Base-by-base conservation (phyloP, 2,797 vertebrate species). In the Sebastes matsubarae region DNA sequence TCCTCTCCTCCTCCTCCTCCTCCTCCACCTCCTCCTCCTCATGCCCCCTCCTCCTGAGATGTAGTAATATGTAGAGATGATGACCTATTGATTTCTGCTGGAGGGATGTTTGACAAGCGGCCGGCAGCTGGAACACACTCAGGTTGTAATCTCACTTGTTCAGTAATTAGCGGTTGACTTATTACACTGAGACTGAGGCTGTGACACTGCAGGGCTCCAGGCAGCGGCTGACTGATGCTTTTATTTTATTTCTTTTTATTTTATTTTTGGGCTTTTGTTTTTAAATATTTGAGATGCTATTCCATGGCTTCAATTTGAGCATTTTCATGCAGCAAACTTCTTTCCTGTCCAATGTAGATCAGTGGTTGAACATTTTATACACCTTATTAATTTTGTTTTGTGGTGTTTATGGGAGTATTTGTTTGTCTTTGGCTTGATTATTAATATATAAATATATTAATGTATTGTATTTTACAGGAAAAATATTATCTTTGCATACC, bases 71-170 rank as follows among this genome's bases (percentile, higher is more conserved):
- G 89, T 86, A 89, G 86, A 88, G 87, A 92, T 92, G 89, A 93
- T 89, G 89, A 89, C 81, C 88, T 90, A 92, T 93, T 93, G 92
- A 92, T 93, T 93, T 88, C 54, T 85, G 83, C 89, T 89, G 81
- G 29, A 78, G 90, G 85, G 79, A 82, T 90, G 87, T 89, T 91
- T 90, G 88, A 89, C 85, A 81, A 89, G 81, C 80, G 83, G 84
- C 74, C 71, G 54, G 89, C 71, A 72, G 87, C 76, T 68, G 82
- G 80, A 89, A 86, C 78, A 81, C 78, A 75, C 71, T 86, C 84
- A 80, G 77, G 61, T 84, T 84, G 85, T 88, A 86, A 88, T 90
- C 94, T 94, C 94, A 92, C 88, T 87, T 79, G 93, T 95, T 96
- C 91, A 80, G 79, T 88, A 92, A 92, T 92, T 83, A 92, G 68